phyloP scores from a whole-genome alignment of 1,140 invertebrate species.

The Zaprionus camerounensis region DNA sequence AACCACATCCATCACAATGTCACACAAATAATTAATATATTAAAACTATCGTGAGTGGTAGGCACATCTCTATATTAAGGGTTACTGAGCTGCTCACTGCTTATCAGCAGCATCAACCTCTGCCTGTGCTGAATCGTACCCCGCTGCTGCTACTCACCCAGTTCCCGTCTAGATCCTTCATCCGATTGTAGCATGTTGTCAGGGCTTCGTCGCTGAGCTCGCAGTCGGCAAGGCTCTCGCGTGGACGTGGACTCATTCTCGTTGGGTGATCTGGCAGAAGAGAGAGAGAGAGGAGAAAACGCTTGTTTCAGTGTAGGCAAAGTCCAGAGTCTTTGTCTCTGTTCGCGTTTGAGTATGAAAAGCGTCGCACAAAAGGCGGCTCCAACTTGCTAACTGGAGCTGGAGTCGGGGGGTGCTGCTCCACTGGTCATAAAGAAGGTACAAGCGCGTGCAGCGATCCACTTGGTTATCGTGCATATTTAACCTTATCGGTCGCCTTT shows the following conservation, averaged over 20 bases:
- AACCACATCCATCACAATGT: no score
- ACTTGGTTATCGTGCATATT: constrained; percentile 10
- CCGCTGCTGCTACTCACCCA: constrained; percentile 20
- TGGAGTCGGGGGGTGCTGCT: neutral
- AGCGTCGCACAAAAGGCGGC: neutral
- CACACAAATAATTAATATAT: no score
- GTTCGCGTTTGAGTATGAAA: neutral
- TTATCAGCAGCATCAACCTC: neutral
- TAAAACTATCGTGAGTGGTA: no score
- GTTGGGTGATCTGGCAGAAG: neutral
- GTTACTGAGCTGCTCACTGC: neutral
- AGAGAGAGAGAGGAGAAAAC: neutral
- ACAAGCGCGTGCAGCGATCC: neutral
- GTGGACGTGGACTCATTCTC: constrained; percentile 61
- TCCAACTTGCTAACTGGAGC: neutral
- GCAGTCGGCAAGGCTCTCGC: constrained; percentile 44
- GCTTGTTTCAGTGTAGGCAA: neutral
- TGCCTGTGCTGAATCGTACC: neutral
- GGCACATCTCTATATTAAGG: no score
- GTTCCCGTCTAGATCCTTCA: constrained; percentile 34
- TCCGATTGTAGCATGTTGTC: constrained; percentile 40
- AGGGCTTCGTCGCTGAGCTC: constrained; percentile 21
- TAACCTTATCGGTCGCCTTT: constrained; percentile 5
- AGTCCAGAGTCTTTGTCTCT: neutral
- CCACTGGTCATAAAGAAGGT: neutral